Conservation (phyloP, 2,888 invertebrate species). For the Anaspis maculata region DNA sequence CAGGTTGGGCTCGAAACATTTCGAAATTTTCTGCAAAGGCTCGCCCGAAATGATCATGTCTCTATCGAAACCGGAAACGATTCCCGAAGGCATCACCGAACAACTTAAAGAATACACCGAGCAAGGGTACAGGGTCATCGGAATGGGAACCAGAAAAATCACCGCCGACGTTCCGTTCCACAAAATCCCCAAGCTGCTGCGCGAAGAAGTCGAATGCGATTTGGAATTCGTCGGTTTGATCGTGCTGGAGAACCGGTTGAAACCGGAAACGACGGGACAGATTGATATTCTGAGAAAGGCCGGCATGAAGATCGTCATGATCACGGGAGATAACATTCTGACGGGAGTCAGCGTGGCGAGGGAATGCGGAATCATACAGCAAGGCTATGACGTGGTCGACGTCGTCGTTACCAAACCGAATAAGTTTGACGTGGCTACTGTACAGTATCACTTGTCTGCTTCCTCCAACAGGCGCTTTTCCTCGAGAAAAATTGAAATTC, state of each 20-base stretch:
- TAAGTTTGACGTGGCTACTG: constrained; percentile 17
- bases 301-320: constrained; percentile 87
- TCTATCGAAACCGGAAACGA: constrained; percentile 61
- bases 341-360: constrained; percentile 89
- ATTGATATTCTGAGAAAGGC: constrained; percentile 73
- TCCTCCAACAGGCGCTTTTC: neutral
- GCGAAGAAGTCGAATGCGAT: constrained; percentile 74
- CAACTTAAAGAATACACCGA: constrained; percentile 76
- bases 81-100: constrained; percentile 68
- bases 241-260: constrained; percentile 89
- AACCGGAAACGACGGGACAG: constrained; percentile 74
- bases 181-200: constrained; percentile 59
- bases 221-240: constrained; percentile 80
- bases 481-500: neutral
- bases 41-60: constrained; percentile 85
- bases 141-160: constrained; percentile 65
- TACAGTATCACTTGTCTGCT: constrained; percentile 17
- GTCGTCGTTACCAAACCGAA: constrained; percentile 22
- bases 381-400: constrained; percentile 24
- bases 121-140: constrained; percentile 84
- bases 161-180: constrained; percentile 51
- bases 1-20: constrained; percentile 56
- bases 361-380: constrained; percentile 68
- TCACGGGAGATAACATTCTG: constrained; percentile 86
- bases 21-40: constrained; percentile 83